Base-by-base conservation (phyloP, 2,113 vertebrate genomes). In the Xenus cinereus region DNA sequence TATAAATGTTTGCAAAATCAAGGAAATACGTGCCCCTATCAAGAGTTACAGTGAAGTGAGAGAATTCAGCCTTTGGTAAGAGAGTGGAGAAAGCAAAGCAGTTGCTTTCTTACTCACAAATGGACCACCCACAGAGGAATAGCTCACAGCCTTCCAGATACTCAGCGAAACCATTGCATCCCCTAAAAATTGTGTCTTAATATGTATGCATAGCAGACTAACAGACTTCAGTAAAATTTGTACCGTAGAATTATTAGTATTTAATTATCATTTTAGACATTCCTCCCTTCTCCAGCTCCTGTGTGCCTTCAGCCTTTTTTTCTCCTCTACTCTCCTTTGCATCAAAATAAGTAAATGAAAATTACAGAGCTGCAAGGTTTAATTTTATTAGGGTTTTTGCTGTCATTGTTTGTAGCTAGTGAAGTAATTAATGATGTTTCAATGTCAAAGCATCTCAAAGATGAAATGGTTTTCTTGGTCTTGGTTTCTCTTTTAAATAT, bases 1-100 rank as follows among this genome's bases (percentile, higher is more conserved):
- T 79, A 45, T 6, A 79, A 21, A n/a, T 0, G 0, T 79, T 92
- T 83, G n/a, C 46, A 51, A 3, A 74, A 37, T n/a, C 22, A 53
- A 59, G 54, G 51, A 62, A 68, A 33, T 14, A 2, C 0, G 1
- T 59, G 12, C 10, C 35, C 6, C 20, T 48, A 64, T n/a, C 23
- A 59, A 37, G 43, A 45, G 18, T 72, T 72, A 50, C 17, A 53
- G 51, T 50, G 57, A 81, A 76, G 45, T 85, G 50, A 79, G 67
- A 54, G 15, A 50, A 33, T 5, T 53, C 46, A 82, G 43, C 69
- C n/a, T 59, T 59, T 32, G 26, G 6, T 59, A 26, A 59, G 33
- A 71, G 32, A 74, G 27, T 17, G 56, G 26, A 53, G 30, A 77
- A 67, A 35, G 24, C 43, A 59, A 18, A 27, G n/a, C 10, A 24